Percentiles rank a stretch among this genome's conserved stretches.
phyloP scores from a whole-genome alignment of 2,113 vertebrate species.

The Triplophysa siluroides region DNA sequence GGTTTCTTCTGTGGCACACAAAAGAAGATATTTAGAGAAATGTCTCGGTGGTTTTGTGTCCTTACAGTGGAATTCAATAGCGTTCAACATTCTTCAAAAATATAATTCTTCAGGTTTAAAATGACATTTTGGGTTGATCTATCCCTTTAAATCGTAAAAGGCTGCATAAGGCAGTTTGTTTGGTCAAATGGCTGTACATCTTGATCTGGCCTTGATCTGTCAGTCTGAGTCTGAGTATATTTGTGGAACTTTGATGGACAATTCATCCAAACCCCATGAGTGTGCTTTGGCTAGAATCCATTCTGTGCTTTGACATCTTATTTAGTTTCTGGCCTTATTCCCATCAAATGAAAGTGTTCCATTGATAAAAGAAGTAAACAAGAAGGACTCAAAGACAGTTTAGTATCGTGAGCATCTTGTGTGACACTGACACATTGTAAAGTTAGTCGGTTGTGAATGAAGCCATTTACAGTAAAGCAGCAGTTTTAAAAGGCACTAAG shows the following conservation, averaged over 20 bases:
- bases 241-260: neutral
- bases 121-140: no score
- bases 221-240: conserved; percentile 8
- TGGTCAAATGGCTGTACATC: neutral
- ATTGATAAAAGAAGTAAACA: neutral
- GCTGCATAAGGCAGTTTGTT: no score
- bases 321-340: conserved; percentile 40
- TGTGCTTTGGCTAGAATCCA: conserved; percentile 29
- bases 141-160: no score
- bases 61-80: no score
- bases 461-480: conserved; percentile 1
- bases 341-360: conserved; percentile 22
- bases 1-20: no score
- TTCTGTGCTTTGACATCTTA: conserved; percentile 42
- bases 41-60: no score
- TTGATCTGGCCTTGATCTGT: neutral
- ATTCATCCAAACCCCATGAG: conserved; percentile 27
- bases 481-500: neutral
- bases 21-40: no score
- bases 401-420: conserved; percentile 21
- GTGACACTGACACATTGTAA: conserved; percentile 29
- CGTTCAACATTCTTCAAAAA: no score
- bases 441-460: neutral
- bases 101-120: no score
- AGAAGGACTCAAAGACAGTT: conserved; percentile 3